Conservation (phyloP, 2,113 vertebrate genomes). For the Ammodytes marinus region DNA sequence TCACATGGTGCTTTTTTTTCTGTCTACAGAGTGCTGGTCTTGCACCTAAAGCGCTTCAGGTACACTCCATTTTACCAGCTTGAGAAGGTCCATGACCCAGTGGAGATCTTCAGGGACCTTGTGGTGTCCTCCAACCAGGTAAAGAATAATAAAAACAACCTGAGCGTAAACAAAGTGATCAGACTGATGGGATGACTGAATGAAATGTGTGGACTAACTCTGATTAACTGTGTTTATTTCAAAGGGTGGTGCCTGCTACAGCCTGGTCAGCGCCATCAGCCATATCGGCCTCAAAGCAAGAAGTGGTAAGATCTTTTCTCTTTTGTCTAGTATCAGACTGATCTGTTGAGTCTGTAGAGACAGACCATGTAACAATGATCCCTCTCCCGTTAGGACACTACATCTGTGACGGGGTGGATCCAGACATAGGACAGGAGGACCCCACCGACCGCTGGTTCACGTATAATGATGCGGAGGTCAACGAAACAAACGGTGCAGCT, state of each 20-base stretch:
- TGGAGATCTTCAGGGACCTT: slow-evolving; percentile 2
- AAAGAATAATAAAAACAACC: not conserved
- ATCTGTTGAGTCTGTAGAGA: too few species aligned
- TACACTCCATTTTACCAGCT: not conserved
- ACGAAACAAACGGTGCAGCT: not conserved
- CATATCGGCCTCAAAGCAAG: not conserved
- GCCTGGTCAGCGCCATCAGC: slow-evolving; percentile 21
- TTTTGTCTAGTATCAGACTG: too few species aligned
- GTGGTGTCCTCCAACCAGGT: slow-evolving; percentile 6
- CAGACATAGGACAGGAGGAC: not conserved
- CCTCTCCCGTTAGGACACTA: slow-evolving; percentile 35
- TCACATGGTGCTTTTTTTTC: not conserved
- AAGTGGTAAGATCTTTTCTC: not conserved
- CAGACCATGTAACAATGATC: not conserved
- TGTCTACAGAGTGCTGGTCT: slow-evolving; percentile 27
- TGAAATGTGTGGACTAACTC: not conserved
- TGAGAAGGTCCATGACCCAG: not conserved
- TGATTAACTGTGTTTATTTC: not conserved
- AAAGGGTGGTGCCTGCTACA: slow-evolving; percentile 17
- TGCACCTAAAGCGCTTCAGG: slow-evolving; percentile 38
- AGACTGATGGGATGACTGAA: not conserved
- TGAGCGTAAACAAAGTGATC: not conserved
- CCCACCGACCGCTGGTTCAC: slow-evolving; percentile 31
- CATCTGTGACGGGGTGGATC: slow-evolving; percentile 20
- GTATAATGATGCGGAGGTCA: slow-evolving; percentile 10